Percentiles rank a stretch among this genome's conserved stretches.
Evolutionary conservation across 2,113 vertebrate species (phyloP).

Genomic region (Tautogolabrus adspersus): DNA sequence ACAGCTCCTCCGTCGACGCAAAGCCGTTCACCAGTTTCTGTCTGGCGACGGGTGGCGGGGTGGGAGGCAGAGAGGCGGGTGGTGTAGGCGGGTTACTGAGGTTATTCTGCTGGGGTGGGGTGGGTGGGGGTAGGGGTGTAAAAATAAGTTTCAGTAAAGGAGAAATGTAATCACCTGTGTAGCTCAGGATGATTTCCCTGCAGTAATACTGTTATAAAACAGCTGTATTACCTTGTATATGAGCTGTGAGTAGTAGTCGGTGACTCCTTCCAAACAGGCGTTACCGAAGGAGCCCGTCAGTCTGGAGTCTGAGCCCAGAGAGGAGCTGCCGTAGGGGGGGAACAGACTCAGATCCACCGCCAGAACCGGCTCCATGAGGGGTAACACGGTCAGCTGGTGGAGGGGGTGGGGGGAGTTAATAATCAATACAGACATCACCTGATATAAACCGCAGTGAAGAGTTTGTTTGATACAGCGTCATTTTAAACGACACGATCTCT

Average conservation of each 20-base stretch:
- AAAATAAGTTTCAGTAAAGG: too few species aligned
- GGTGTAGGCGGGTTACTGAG: constrained; percentile 98
- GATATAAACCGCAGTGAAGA: too few species aligned
- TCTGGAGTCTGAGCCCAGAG: constrained; percentile 88
- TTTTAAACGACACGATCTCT: too few species aligned
- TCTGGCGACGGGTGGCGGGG: constrained; percentile 91
- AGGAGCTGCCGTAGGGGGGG: constrained; percentile 91
- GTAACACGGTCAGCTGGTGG: constrained; percentile 90
- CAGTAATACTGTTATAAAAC: not conserved
- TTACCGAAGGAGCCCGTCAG: constrained; percentile 94
- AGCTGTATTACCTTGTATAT: constrained; percentile 86
- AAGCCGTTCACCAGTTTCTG: constrained; percentile 97
- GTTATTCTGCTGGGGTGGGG: constrained; percentile 90
- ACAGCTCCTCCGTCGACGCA: constrained; percentile 92
- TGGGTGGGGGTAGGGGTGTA: too few species aligned
- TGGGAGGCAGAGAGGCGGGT: constrained; percentile 96
- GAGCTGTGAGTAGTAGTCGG: constrained; percentile 97
- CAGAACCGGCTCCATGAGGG: constrained; percentile 96
- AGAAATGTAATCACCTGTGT: too few species aligned
- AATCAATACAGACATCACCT: not conserved
- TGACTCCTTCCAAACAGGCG: constrained; percentile 91
- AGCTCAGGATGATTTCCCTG: too few species aligned
- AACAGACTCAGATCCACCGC: constrained; percentile 94
- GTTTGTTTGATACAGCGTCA: too few species aligned
- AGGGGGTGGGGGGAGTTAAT: not conserved